A percentile compares a stretch with the other conserved stretches of the same genome.
These are phyloP conservation scores for Marmota monax DNA, from an alignment of 2,113 vertebrate genomes.

Conservation along the genomic window DNA sequence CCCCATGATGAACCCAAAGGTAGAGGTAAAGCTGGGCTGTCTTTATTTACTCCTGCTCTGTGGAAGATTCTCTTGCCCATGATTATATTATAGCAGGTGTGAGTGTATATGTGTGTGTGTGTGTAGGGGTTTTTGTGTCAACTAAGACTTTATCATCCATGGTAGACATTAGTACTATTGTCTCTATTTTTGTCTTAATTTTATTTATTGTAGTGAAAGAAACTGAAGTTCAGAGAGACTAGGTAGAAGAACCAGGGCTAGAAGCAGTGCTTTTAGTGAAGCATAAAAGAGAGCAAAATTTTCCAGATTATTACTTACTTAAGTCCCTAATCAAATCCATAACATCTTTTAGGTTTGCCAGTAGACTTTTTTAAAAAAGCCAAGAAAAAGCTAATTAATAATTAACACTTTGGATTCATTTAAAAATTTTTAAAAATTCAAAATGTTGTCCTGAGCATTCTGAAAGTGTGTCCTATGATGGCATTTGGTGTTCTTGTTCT, in stretches of 20 bases:
- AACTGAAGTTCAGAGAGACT: not conserved
- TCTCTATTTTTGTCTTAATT: not conserved
- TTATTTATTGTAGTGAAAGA: not conserved
- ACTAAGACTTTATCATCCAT: conserved; percentile 12
- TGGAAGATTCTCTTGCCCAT: not conserved
- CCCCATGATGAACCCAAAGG: accelerated
- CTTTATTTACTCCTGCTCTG: not conserved
- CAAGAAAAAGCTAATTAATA: not conserved
- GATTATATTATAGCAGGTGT: not conserved
- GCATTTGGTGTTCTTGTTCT: not conserved
- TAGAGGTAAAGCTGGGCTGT: not conserved
- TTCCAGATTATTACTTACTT: not conserved
- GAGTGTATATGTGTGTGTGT: not conserved
- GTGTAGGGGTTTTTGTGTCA: not conserved
- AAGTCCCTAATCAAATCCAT: not conserved
- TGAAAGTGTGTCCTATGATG: not conserved
- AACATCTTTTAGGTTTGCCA: not conserved
- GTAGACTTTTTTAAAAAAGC: not conserved
- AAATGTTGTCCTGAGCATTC: not conserved
- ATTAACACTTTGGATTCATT: not conserved
- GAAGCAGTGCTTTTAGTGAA: not conserved
- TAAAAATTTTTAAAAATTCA: not conserved
- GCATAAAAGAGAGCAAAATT: not conserved
- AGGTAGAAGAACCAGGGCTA: not conserved
- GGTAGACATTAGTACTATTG: not conserved